Evolutionary conservation across 2,113 vertebrate species (phyloP), one percentile per base, ranked within the genome.

Genomic region (Bungarus multicinctus): DNA sequence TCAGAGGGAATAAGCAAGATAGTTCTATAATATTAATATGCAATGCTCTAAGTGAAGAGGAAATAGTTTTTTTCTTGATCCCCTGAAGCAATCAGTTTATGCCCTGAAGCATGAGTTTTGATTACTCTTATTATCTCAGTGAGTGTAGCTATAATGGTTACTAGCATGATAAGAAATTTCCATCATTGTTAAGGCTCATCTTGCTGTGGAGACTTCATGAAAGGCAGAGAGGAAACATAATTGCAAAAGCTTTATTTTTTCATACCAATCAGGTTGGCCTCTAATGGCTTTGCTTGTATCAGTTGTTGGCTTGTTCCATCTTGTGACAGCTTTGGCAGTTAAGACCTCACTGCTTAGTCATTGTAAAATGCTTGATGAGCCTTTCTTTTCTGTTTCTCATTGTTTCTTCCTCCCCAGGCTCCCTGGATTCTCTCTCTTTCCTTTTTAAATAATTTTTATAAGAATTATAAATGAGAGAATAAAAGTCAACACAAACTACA

Each of bases 121-220:
- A 94, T 94, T 94, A 88, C 25, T 10, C 88, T 90, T 92, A 91
- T 93, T 91, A 94, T 90, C 85, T 92, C 89, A 94, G 52, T 55
- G 53, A 87, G 53, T 90, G 47, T 89, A 93, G 81, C 69, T 89
- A 89, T 39, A 91, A 91, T 53, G n/a, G 47, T 91, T 89, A 86
- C 52, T 64, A 85, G 34, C 69, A 92, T 86, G 69, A 86, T 89
- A 86, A 91, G 87, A 93, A 89, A 55, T 69, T 91, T 64, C 54
- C 69, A 39, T 57, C 27, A 89, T 69, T 91, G 58, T 93, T 39
- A 25, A 22, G 22, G 6, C 45, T 64, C 50, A 45, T 52, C 47
- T 22, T 57, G n/a, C 58, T 81, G 10, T 74, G 53, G 45, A 54
- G 60, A 47, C 69, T 43, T 57, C 39, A 55, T 93, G 74, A 86